phyloP scores from a whole-genome alignment of 1,140 invertebrate genomes.

The Drosophila aff. region DNA sequence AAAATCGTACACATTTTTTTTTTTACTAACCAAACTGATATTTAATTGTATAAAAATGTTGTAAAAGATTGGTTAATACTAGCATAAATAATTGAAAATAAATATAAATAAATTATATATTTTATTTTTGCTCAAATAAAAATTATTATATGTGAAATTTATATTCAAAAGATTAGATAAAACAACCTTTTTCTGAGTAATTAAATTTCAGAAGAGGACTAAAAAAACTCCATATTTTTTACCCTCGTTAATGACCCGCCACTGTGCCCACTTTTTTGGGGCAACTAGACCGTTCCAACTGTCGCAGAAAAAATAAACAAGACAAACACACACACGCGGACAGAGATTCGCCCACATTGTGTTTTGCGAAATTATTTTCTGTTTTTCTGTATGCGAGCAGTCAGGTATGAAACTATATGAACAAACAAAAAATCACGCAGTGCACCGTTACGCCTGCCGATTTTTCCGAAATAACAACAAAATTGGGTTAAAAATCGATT shows the following conservation, averaged over 20 bases:
- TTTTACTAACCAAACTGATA: background rate
- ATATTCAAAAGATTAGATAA: background rate
- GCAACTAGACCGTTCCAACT: constrained; percentile 10
- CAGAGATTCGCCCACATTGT: constrained; percentile 9
- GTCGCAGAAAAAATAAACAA: constrained; percentile 31
- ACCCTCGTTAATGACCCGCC: constrained; percentile 1
- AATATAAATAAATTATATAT: background rate
- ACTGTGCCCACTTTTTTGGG: constrained; percentile 10
- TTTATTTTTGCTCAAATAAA: background rate
- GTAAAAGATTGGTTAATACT: background rate
- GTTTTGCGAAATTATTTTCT: constrained; percentile 24
- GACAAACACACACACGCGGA: constrained; percentile 25
- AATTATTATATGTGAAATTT: background rate
- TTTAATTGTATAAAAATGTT: background rate
- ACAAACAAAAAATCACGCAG: constrained; percentile 22
- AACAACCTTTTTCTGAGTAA: too few relatives aligned
- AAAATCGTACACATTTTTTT: background rate
- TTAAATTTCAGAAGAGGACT: background rate
- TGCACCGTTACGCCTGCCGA: constrained; percentile 19
- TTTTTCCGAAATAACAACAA: constrained; percentile 41
- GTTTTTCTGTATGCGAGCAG: constrained; percentile 31
- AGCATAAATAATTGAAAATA: background rate
- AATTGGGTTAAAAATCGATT: constrained; percentile 78
- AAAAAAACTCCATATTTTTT: background rate
- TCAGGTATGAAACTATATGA: constrained; percentile 24